phyloP scores from a whole-genome alignment of 2,888 invertebrate genomes.

The Caenorhabditis afra region DNA sequence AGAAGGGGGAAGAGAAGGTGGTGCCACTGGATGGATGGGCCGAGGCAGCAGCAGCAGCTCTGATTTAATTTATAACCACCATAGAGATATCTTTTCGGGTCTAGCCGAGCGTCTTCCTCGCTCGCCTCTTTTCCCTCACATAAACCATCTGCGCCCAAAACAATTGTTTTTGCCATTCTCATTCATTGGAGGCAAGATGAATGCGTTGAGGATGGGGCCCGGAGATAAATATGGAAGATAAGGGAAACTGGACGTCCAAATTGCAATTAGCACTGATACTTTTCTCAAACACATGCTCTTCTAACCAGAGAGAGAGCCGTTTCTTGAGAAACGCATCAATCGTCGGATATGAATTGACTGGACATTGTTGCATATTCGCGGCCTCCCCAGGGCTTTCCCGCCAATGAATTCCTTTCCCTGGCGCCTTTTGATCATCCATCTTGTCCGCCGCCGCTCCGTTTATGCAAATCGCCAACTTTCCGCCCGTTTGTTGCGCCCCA shows the following conservation, averaged over 20 bases:
- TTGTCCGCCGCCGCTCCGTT: slow-evolving; percentile 52
- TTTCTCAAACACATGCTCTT: neutral
- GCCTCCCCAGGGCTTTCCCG: neutral
- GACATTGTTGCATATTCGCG: slow-evolving; percentile 42
- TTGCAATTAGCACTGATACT: neutral
- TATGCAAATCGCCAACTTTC: slow-evolving; percentile 50
- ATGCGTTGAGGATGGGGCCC: slow-evolving; percentile 20
- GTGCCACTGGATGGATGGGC: neutral
- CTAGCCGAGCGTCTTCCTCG: slow-evolving; percentile 15
- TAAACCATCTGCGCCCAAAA: slow-evolving; percentile 59
- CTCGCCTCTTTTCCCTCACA: slow-evolving; percentile 9
- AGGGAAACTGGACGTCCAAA: slow-evolving; percentile 7
- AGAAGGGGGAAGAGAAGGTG: slow-evolving; percentile 25
- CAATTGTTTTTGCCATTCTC: slow-evolving; percentile 56
- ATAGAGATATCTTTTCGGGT: slow-evolving; percentile 40
- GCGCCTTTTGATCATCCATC: slow-evolving; percentile 57
- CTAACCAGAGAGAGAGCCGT: neutral
- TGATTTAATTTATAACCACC: slow-evolving; percentile 60
- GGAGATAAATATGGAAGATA: slow-evolving; percentile 39
- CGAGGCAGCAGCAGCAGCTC: slow-evolving; percentile 24
- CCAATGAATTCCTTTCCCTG: slow-evolving; percentile 42
- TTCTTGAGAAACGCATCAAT: slow-evolving; percentile 45
- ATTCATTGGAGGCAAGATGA: slow-evolving; percentile 36
- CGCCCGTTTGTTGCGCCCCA: slow-evolving; percentile 36
- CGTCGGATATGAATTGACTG: slow-evolving; percentile 56